Evolutionary conservation across 1,140 invertebrate genomes (phyloP), one percentile per base, ranked within the genome.

Genomic region (Tetramorium simillimum): DNA sequence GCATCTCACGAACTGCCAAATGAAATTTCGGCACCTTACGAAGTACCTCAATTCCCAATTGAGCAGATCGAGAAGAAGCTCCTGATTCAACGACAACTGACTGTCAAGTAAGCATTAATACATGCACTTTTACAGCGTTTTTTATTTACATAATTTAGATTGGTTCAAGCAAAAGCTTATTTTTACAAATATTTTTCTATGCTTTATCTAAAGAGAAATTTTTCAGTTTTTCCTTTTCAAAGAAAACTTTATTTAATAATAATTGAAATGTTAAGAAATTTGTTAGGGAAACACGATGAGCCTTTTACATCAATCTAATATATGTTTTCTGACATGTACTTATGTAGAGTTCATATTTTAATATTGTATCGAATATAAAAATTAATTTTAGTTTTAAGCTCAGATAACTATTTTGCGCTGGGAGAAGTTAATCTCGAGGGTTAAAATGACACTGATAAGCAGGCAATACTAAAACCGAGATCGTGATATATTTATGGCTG

Each of bases 11-110:
- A 97, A 85, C 93, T 98, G 0, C 97, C 97, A 49, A 99, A 99
- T 94, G 98, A 99, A 95, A 97, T 99, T 87, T 99, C 98, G 18
- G 98, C 98, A 10, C 98, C 98, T 0, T 99, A 99, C 93, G 98
- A 99, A 95, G 98, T 99, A 18, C 98, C 98, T 0, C 98, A 99
- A 95, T 99, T 99, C 95, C 99, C 99, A 0, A 99, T 99, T 91
- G 99, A 99, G 94, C 98, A 99, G 93, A 98, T 98, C 78, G 98
- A 99, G 95, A 98, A 98, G 95, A 99, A 99, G 92, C 96, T 98
- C 10, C 97, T 98, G 51, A 97, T 99, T 82, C 98, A 99, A 92
- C 96, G 98, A n/a, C 98, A 99, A 93, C 96, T 99, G 3, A 99
- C 98, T 92, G 97, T 97, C 85, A 98, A 97, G 98, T 99, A 95